Conservation (phyloP, 2,888 invertebrate species). For the Synergus itoensis region DNA sequence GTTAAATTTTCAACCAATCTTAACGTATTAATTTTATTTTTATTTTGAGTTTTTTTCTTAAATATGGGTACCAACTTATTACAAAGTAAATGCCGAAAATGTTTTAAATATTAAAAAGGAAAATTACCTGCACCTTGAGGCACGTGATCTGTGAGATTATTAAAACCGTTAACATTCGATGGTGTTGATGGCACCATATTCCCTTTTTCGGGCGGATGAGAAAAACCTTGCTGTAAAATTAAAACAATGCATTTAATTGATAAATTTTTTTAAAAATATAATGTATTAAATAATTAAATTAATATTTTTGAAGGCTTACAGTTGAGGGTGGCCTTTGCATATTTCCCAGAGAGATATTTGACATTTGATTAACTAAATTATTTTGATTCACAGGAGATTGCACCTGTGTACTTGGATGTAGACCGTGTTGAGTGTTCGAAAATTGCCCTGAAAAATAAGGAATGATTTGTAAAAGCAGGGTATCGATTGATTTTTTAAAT, state of each 20-base stretch:
- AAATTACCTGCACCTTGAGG: constrained; percentile 51
- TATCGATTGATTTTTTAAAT: not conserved
- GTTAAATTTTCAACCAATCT: no score
- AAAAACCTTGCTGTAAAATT: constrained; percentile 59
- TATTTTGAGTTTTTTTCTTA: no score
- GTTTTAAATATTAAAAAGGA: not conserved
- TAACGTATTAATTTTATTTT: no score
- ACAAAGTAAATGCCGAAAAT: not conserved
- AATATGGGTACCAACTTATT: no score
- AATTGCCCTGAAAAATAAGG: constrained; percentile 41
- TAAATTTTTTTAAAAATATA: not conserved
- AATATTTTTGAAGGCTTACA: constrained; percentile 52
- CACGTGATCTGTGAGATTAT: constrained; percentile 60
- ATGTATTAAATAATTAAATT: no score
- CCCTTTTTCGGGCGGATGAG: constrained; percentile 60
- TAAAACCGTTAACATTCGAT: constrained; percentile 67
- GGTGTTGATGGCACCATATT: constrained; percentile 58
- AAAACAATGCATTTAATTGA: not conserved
- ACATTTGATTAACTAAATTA: constrained; percentile 69
- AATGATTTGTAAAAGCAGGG: not conserved
- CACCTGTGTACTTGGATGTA: constrained; percentile 54
- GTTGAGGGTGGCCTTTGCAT: constrained; percentile 62
- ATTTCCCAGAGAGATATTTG: constrained; percentile 66
- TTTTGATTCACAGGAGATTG: constrained; percentile 62
- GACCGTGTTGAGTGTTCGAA: constrained; percentile 57